These are phyloP conservation scores for Oscheius sp. DNA, from an alignment of 1,140 invertebrate genomes.

Conservation along the genomic window DNA sequence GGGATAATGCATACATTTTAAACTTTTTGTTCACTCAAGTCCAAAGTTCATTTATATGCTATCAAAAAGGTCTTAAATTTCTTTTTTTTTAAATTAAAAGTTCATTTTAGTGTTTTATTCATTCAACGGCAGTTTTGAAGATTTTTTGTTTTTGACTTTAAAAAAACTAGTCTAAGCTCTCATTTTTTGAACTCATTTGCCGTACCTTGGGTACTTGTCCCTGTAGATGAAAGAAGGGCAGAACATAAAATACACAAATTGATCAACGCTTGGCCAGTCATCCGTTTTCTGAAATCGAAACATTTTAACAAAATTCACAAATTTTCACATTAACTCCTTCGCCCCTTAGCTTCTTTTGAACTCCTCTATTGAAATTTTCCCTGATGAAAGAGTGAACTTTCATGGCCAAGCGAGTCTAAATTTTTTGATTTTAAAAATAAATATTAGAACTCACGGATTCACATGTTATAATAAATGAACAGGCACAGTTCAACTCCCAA, in stretches of 20 bases:
- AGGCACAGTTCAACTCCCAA: conserved; percentile 51
- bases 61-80: too few relatives aligned
- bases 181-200: too few relatives aligned
- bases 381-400: conserved; percentile 58
- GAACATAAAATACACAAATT: conserved; percentile 57
- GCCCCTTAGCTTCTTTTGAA: conserved; percentile 36
- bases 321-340: conserved; percentile 19
- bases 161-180: background rate
- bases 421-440: conserved; percentile 2
- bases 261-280: conserved; percentile 44
- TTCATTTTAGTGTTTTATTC: too few relatives aligned
- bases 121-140: too few relatives aligned
- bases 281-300: background rate
- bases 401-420: conserved; percentile 58
- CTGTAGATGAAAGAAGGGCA: conserved; percentile 58
- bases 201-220: conserved; percentile 46
- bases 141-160: background rate
- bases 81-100: too few relatives aligned
- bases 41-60: too few relatives aligned
- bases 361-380: conserved; percentile 48
- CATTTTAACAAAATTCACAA: background rate
- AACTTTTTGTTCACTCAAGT: too few relatives aligned
- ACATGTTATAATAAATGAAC: conserved; percentile 61
- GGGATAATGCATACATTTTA: too few relatives aligned
- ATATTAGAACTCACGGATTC: conserved; percentile 53